Percentiles rank a stretch among this genome's conserved stretches.
These are phyloP conservation scores for Anas georgica DNA, from an alignment of 2,797 vertebrate genomes.

Conservation along the genomic window DNA sequence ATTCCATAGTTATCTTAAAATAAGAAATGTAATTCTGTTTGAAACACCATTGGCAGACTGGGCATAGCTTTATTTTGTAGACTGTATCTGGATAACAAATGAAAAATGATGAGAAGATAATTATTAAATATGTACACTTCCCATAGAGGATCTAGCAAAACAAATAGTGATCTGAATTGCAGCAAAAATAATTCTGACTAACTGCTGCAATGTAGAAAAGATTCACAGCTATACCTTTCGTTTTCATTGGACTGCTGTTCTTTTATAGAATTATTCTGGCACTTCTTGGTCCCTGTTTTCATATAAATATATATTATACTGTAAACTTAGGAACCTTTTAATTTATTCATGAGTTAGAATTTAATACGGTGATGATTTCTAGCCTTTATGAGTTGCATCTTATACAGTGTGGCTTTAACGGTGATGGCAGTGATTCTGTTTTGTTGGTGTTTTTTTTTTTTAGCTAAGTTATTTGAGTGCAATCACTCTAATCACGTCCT, in stretches of 20 bases:
- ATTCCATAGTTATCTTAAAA: background rate
- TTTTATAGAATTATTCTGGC: constrained; percentile 71
- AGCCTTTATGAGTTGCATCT: constrained; percentile 75
- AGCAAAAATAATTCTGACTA: constrained; percentile 73
- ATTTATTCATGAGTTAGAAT: constrained; percentile 81
- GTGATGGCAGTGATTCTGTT: constrained; percentile 7
- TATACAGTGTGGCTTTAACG: constrained; percentile 17
- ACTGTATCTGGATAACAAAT: background rate
- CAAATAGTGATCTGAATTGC: constrained; percentile 60
- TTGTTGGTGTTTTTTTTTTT: background rate
- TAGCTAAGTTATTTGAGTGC: constrained; percentile 65
- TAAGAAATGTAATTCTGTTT: background rate
- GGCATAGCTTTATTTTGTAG: background rate
- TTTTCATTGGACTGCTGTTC: constrained; percentile 52
- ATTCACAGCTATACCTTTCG: constrained; percentile 64
- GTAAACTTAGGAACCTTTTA: constrained; percentile 77
- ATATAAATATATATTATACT: constrained; percentile 78
- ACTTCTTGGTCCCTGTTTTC: constrained; percentile 71
- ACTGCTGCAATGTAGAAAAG: constrained; percentile 67
- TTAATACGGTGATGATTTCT: constrained; percentile 78
- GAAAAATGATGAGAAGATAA: constrained; percentile 10
- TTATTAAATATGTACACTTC: constrained; percentile 49
- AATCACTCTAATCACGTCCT: constrained; percentile 35
- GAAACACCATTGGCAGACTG: background rate
- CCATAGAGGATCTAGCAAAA: constrained; percentile 36